Base-by-base conservation (phyloP, 2,888 invertebrate species). In the Drosophila anceps region DNA sequence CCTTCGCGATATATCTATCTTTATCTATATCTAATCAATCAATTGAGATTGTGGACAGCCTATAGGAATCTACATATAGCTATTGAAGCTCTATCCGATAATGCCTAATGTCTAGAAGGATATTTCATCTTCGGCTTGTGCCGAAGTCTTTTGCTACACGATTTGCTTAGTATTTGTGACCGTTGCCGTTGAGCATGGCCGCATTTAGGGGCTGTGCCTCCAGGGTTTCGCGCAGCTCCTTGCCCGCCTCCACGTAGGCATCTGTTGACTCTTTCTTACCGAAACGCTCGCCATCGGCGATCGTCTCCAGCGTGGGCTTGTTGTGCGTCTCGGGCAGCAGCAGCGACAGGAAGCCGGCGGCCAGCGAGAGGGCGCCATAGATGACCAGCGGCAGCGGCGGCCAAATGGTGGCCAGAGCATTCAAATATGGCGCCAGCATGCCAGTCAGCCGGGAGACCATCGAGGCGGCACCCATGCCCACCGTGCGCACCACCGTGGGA, bases 391-490 rank as follows among this genome's bases (percentile, higher is more conserved):
- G 97, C 35, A 96, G 90, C 94, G 96, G 96, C 4, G 93, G 92
- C 91, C 94, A 94, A 1, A 95, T 93, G 39, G 93, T 91, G 24
- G 93, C 93, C 76, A 97, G 91, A n/a, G 95, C 95, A 18, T 97
- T 96, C 3, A 98, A 94, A 88, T 96, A 98, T 0, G 98, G 98
- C 2, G 98, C 92, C 71, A 92, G 66, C 67, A 93, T 93, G 7
- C 93, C 93, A 29, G 98, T 98, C 72, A 98, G 94, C 82, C 98
- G 94, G 0, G 98, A 98, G 68, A 96, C 96, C 94, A 97, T 97
- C 0, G 98, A 98, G 31, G 97, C 95, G 12, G 96, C 94, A 1
- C 98, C 98, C 61, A 98, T 95, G 0, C 97, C 98, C 43, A 97
- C 96, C 91, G 97, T 98, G 58, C 98, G 94, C 46, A 96, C 95